Evolutionary conservation across 1,140 invertebrate species (phyloP).

Genomic region (Thalassaphorura encarpata): DNA sequence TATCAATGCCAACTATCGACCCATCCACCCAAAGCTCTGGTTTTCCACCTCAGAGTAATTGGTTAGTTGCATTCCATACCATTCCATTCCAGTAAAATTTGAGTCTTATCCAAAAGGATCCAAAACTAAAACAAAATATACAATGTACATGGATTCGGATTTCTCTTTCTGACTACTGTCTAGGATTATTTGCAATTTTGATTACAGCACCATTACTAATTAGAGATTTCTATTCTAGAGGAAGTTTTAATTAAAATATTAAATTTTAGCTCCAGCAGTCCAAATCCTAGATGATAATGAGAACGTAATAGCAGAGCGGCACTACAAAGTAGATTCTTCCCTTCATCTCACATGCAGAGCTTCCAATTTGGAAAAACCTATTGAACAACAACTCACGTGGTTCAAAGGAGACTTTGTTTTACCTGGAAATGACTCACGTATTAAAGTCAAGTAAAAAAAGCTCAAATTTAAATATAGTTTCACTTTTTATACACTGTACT

Average conservation of each 20-base stretch:
- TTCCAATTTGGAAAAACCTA: constrained; percentile 39
- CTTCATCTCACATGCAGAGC: constrained; percentile 56
- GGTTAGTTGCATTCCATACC: constrained; percentile 13
- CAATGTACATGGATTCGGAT: too few relatives aligned
- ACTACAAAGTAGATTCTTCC: constrained; percentile 59
- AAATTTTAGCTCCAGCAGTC: constrained; percentile 51
- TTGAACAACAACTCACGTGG: constrained; percentile 29
- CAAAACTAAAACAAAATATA: too few relatives aligned
- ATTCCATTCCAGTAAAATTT: too few relatives aligned
- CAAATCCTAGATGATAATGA: constrained; percentile 55
- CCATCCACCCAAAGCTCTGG: constrained; percentile 37
- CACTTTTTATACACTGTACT: too few relatives aligned
- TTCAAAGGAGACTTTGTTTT: constrained; percentile 25
- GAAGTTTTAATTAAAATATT: too few relatives aligned
- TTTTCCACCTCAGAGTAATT: constrained; percentile 11
- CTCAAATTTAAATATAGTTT: background rate
- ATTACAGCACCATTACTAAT: too few relatives aligned
- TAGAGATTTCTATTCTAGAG: too few relatives aligned
- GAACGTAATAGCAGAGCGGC: constrained; percentile 53
- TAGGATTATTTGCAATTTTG: too few relatives aligned
- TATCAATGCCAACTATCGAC: constrained; percentile 42
- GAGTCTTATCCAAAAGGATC: too few relatives aligned
- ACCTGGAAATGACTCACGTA: constrained; percentile 27
- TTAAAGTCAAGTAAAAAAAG: constrained; percentile 33
- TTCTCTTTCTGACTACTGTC: too few relatives aligned